phyloP scores from a whole-genome alignment of 2,797 vertebrate species.

The Macropus fuliginosus region DNA sequence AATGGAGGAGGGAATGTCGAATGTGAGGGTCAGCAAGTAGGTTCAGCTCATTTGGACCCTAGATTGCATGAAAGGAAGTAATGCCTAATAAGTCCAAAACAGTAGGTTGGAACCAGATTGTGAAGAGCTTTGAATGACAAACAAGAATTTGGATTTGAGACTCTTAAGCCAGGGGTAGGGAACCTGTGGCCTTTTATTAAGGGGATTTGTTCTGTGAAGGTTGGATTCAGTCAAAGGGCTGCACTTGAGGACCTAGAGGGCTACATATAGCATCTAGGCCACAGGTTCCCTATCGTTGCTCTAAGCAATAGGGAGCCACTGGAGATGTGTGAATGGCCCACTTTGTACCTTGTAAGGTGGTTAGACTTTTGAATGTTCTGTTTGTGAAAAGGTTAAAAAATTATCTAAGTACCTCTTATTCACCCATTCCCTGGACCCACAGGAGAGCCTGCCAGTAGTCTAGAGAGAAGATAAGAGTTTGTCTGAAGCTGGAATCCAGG shows the following conservation, averaged over 20 bases:
- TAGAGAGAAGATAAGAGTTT: not conserved
- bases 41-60: not conserved
- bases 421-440: not conserved
- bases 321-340: not conserved
- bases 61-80: not conserved
- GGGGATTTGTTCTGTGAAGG: too few species aligned
- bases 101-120: not conserved
- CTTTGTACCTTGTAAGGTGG: not conserved
- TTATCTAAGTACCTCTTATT: not conserved
- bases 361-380: not conserved
- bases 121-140: not conserved
- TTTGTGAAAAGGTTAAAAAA: not conserved
- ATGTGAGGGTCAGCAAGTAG: not conserved
- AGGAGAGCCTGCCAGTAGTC: not conserved
- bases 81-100: too few species aligned
- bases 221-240: too few species aligned
- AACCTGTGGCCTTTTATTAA: too few species aligned
- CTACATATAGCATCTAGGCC: too few species aligned
- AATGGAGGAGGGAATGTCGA: not conserved
- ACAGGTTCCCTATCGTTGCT: too few species aligned
- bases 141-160: not conserved
- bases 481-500: not conserved
- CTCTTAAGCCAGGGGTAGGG: too few species aligned
- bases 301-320: not conserved
- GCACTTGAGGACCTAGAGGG: too few species aligned